Evolutionary conservation across 1,140 invertebrate genomes (phyloP).

Genomic region (Drosophila nigrodunni): DNA sequence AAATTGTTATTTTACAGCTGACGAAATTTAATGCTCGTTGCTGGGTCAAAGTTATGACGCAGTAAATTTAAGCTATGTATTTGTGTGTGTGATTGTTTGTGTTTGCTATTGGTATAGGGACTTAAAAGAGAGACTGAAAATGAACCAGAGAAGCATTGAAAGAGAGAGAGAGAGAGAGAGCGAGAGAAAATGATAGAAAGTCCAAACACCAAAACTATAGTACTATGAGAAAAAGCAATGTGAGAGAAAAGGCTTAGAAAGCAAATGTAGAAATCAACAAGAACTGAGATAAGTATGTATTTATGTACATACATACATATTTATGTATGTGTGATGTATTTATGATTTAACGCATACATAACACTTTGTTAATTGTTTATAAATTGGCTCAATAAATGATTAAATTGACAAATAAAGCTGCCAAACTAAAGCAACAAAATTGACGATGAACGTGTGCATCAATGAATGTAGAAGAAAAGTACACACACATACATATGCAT

Average conservation of each 20-base stretch:
- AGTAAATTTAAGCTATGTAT: conserved; percentile 30
- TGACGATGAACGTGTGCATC: conserved; percentile 16
- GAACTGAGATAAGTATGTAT: conserved; percentile 13
- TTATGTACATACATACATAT: background rate
- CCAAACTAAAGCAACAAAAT: conserved; percentile 15
- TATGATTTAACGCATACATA: conserved; percentile 7
- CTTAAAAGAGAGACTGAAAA: conserved; percentile 15
- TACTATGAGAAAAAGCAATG: conserved; percentile 9
- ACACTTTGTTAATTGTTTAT: conserved; percentile 33
- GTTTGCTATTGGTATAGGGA: conserved; percentile 10
- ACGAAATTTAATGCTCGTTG: background rate
- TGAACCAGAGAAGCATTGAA: conserved; percentile 10
- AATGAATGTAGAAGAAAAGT: conserved; percentile 36
- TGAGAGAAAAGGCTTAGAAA: conserved; percentile 35
- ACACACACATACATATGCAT: background rate
- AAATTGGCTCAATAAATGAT: conserved; percentile 43
- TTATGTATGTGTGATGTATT: conserved; percentile 10
- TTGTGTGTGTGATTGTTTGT: conserved; percentile 14
- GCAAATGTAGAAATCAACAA: conserved; percentile 34
- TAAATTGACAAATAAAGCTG: conserved; percentile 38
- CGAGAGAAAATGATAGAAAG: conserved; percentile 12
- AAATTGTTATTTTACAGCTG: background rate
- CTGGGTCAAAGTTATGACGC: conserved; percentile 41
- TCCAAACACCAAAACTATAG: conserved; percentile 11
- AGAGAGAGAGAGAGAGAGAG: conserved; percentile 25